A percentile compares a stretch with the other conserved stretches of the same genome.
phyloP scores from a whole-genome alignment of 2,797 vertebrate genomes.

The Molossus alvarezi region DNA sequence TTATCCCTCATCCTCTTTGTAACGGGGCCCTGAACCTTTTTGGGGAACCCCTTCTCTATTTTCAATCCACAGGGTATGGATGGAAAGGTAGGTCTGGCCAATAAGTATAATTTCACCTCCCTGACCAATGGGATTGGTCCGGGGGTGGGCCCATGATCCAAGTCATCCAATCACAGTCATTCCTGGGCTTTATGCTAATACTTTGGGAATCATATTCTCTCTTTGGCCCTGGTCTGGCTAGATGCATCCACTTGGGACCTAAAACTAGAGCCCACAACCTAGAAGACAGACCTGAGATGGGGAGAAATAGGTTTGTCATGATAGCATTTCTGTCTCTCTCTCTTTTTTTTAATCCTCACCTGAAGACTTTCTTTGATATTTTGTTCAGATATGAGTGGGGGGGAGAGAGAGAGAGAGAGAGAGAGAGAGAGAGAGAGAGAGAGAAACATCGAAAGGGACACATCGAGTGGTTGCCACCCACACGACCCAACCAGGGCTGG shows the following conservation, averaged over 20 bases:
- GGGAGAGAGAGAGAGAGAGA: too few species aligned
- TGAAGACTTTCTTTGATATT: too few species aligned
- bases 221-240: neutral
- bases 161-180: neutral
- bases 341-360: too few species aligned
- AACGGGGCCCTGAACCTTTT: neutral
- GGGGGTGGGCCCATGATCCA: neutral
- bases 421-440: too few species aligned
- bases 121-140: neutral
- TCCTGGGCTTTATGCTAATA: neutral
- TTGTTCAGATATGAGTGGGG: too few species aligned
- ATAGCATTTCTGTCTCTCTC: neutral
- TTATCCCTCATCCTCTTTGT: neutral
- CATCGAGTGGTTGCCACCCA: too few species aligned
- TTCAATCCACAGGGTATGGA: fast-evolving
- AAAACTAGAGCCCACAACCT: neutral
- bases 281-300: neutral
- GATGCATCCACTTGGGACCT: neutral
- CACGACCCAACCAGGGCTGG: too few species aligned
- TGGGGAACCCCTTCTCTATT: neutral
- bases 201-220: neutral
- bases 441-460: too few species aligned
- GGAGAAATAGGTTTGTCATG: neutral
- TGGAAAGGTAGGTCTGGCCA: neutral
- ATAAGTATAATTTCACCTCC: neutral